phyloP scores from a whole-genome alignment of 2,113 vertebrate genomes.

The Phalacrocorax aristotelis region DNA sequence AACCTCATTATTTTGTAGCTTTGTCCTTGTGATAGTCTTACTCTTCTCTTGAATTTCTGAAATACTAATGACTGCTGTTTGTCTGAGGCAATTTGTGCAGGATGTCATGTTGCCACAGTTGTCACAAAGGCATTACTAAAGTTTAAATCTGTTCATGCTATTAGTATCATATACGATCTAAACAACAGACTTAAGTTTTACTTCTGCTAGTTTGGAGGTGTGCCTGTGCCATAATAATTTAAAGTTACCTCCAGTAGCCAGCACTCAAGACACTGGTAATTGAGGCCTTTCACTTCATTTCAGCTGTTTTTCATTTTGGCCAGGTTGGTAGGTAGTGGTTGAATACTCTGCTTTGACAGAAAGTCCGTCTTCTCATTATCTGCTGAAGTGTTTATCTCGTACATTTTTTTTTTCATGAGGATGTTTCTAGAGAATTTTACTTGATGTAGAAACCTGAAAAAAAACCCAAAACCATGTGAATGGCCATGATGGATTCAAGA shows the following conservation, averaged over 20 bases:
- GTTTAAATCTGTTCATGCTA: not conserved
- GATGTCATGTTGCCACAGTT: not conserved
- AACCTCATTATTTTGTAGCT: not conserved
- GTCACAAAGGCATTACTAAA: not conserved
- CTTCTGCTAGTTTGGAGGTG: not conserved
- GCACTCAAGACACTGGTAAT: not conserved
- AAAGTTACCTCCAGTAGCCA: not conserved
- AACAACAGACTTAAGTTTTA: not conserved
- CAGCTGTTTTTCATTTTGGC: not conserved
- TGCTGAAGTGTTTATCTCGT: not conserved
- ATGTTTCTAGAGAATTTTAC: not conserved
- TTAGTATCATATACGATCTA: not conserved
- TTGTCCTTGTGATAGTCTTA: not conserved
- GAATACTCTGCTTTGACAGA: not conserved
- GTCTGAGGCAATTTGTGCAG: not conserved
- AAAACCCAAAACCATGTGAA: not conserved
- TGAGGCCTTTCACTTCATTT: not conserved
- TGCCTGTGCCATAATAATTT: not conserved
- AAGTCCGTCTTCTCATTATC: not conserved
- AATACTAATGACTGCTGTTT: conserved; percentile 15
- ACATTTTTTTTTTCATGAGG: not conserved
- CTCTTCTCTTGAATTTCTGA: not conserved
- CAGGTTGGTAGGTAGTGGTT: not conserved
- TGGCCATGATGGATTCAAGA: not conserved
- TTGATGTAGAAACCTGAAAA: not conserved